Base-by-base conservation (phyloP, 2,797 vertebrate species). In the Aselliscus stoliczkanus region DNA sequence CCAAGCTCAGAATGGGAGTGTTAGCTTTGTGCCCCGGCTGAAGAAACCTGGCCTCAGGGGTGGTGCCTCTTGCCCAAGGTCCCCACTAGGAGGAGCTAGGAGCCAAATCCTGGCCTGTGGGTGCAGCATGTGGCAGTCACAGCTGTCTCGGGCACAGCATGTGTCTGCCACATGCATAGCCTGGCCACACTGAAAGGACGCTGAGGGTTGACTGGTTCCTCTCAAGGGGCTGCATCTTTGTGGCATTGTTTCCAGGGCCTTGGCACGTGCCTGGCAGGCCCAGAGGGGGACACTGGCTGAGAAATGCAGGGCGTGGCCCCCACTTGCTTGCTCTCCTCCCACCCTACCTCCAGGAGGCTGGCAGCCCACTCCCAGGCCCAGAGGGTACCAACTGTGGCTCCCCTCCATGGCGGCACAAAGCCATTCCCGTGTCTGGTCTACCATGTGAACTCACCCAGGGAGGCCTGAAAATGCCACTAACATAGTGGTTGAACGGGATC, bases 1-100 rank as follows among this genome's bases (percentile, higher is more conserved):
- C 60, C 34, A 8, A 4, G 18, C 81, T 47, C 42, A 18, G 29
- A 39, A 12, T 2, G 11, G 4, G 70, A 29, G n/a, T 2, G 5
- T 37, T 1, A 18, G 5, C 62, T 83, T 34, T 2, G 0, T 0
- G 13, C 23, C n/a, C n/a, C 0, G 0, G 50, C 34, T 17, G 75
- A 31, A 62, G 62, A 23, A n/a, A 15, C 39, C 23, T 0, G 17
- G 62, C 86, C 80, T 42, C 1, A 0, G 47, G 23, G 77, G 14
- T 0, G 25, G 62, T 4, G 8, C 25, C 70, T 69, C 67, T 64
- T 3, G 17, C 27, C 23, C 20, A 8, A n/a, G 42, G 34, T 37
- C 25, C 37, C 54, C 3, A 1, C 7, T 0, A 7, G 52, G 87
- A 44, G 8, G 50, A 7, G 13, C 67, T 1, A 27, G 60, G 58